Base-by-base conservation (phyloP, 2,888 invertebrate genomes). In the Herminia tarsipennalis region DNA sequence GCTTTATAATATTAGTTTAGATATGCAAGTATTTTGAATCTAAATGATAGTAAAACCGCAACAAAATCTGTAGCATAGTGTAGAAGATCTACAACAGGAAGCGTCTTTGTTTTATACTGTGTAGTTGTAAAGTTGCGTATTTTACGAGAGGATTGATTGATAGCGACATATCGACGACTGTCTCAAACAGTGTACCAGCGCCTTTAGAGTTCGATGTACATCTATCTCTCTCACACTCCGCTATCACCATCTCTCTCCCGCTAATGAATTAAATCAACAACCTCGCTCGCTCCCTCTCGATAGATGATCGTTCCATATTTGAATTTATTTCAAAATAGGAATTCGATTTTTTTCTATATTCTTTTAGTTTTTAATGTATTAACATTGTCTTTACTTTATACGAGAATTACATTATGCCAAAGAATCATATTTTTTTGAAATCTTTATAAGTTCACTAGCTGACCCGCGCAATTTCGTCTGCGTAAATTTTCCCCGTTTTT, bases 211-310 rank as follows among this genome's bases (percentile, higher is more conserved):
- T 49, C 48, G 47, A 36, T 48, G 36, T 61, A 45, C 34, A 40
- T 29, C 50, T 14, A 33, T 69, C 67, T 40, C 79, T 48, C 63
- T 75, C 69, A 50, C 73, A 55, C 68, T 34, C 50, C 84, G 75
- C 76, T 78, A 59, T 68, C 63, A 44, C 74, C 59, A 65, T 83
- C 86, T 78, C 83, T 51, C 56, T 83, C 77, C 55, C 78, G 71
- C 90, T 92, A 92, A 92, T 90, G 92, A 92, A 92, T 92, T 91
- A 83, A 87, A 88, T 88, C 89, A 90, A 85, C 88, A 86, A 83
- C 87, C 88, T 90, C 86, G 88, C 89, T 82, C 80, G 76, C 83
- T 82, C 86, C 80, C 83, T 81, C 78, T 82, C 85, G 86, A 83
- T 82, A 81, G 73, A 81, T 60, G 63, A 80, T 78, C 77, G 81